Evolutionary conservation across 2,113 vertebrate species (phyloP).

Genomic region (Solea senegalensis): DNA sequence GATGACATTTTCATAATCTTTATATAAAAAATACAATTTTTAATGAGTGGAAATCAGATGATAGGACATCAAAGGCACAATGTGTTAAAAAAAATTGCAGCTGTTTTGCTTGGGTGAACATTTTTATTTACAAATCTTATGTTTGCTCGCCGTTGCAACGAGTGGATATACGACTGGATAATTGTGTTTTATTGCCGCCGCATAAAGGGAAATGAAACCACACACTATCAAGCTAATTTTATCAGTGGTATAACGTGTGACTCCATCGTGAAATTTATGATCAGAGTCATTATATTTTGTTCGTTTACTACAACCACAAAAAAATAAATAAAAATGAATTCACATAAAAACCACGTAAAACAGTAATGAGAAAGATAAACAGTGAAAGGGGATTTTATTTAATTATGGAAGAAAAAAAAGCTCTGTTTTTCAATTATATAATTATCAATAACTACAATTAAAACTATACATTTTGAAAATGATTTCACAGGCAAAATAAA

Average conservation of each 20-base stretch:
- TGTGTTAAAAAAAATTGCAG: not conserved
- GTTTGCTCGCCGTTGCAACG: slow-evolving; percentile 34
- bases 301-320: slow-evolving; percentile 19
- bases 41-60: slow-evolving; percentile 1
- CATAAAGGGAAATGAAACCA: slow-evolving; percentile 56
- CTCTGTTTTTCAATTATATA: not conserved
- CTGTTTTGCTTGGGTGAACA: slow-evolving; percentile 6
- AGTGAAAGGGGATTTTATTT: not conserved
- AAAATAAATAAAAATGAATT: not conserved
- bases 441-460: not conserved
- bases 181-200: slow-evolving; percentile 53
- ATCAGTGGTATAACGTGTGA: slow-evolving; percentile 26
- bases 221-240: slow-evolving; percentile 28
- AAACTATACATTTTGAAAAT: not conserved
- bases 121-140: slow-evolving; percentile 33
- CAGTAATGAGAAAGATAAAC: not conserved
- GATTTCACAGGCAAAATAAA: not conserved
- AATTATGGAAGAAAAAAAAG: not conserved
- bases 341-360: not conserved
- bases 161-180: slow-evolving; percentile 26
- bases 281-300: slow-evolving; percentile 11
- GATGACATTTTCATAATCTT: no score
- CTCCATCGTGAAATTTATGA: slow-evolving; percentile 9
- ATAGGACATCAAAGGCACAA: not conserved
- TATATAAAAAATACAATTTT: no score